Base-by-base conservation (phyloP, 1,140 invertebrate genomes). In the Drosophila prosaltans region DNA sequence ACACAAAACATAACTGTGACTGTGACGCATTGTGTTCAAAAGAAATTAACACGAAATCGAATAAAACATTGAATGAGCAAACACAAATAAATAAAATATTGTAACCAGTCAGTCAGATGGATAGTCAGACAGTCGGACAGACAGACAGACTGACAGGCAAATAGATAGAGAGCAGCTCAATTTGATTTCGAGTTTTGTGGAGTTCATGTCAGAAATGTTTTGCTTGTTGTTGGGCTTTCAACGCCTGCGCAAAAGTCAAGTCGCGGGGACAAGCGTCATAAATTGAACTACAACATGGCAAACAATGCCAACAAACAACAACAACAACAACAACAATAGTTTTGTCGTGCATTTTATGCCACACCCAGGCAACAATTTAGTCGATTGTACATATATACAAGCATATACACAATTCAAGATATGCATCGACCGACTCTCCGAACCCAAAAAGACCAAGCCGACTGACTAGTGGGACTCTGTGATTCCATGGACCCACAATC, bases 211-310 rank as follows among this genome's bases (percentile, higher is more conserved):
- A 65, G 65, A 75, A 65, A 58, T 63, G 67, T 70, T 67, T 54
- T 36, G 62, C 64, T 69, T 80, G 66, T 84, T 84, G 81, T 69
- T 70, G 75, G 80, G 83, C 83, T 86, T 86, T 86, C 83, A 88
- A 86, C 83, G 83, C 83, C 83, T 86, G 83, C 83, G 83, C 83
- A 86, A 86, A 86, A 86, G 83, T 86, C 83, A 86, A 88, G 70
- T 16, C 78, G 69, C 16, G 62, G 69, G 62, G 66, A 80, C 77
- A 80, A 86, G 83, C 84, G 80, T 86, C 83, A 86, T 86, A 86
- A 86, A 86, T 86, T 86, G 82, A 86, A 86, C 82, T 86, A 88
- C 82, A 86, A 80, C 83, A 88, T 88, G 83, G 72, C 72, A 82
- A 88, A 88, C 82, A 86, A 82, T 79, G 55, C 72, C 67, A 68